Base-by-base conservation (phyloP, 2,113 vertebrate genomes). In the Misgurnus mizolepis region DNA sequence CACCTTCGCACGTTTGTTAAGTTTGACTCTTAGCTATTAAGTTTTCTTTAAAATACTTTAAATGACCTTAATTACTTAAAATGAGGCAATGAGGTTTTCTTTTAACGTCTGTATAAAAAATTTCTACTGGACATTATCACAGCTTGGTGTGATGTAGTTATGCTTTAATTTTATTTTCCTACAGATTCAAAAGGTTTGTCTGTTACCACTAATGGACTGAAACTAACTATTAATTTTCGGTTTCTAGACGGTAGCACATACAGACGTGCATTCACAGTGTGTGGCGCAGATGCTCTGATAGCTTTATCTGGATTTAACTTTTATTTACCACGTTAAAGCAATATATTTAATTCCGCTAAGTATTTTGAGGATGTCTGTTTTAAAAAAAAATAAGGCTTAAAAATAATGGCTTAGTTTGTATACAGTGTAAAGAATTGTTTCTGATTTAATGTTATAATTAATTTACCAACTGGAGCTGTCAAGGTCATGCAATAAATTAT, bases 401-500 rank as follows among this genome's bases (percentile, higher is more conserved):
- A 79, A 88, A 87, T 83, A 87, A 72, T 50, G 85, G 69, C 72
- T 80, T 18, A 82, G 47, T 92, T 90, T 91, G 81, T 91, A 89
- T 68, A 88, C 87, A 86, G 82, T 93, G 90, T 93, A 92, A 91
- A 92, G 81, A 76, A 67, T 66, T 22, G 88, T 89, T 92, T 92
- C 91, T 91, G 87, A 92, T 80, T 84, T 91, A 88, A 91, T 90
- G 88, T 86, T 92, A 89, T 34, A 34, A 34, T 81, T 76, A 67
- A 56, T 81, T 80, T 90, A 90, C 88, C 84, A 85, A 89, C 74
- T 86, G 84, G 91, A 84, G 72, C 70, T 76, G 90, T 90, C 88
- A 87, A 90, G 89, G 82, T 92, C 84, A 83, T 90, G 92, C 92
- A 93, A 94, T 94, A 94, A 93, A 94, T 93, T 90, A 93, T 93